Evolutionary conservation across 2,888 invertebrate species (phyloP), one percentile per base, ranked within the genome.

Genomic region (Heteromyza rotundicornis): DNA sequence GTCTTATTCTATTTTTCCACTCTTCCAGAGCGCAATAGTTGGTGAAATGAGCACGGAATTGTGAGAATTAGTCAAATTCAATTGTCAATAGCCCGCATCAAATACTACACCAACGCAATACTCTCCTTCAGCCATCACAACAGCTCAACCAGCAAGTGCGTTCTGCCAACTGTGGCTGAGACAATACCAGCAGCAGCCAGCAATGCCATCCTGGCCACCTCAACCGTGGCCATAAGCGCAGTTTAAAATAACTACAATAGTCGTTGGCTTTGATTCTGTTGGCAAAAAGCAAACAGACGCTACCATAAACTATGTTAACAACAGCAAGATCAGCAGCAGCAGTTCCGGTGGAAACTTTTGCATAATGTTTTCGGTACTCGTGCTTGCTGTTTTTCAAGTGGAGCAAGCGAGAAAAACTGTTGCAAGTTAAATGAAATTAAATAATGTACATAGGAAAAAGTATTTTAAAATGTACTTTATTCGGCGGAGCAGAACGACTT

Each of bases 31-130:
- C 79, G 74, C 83, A 83, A 81, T 83, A 79, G 81, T 82, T 73
- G 85, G 87, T 64, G 89, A 89, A 84, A 89, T 89, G 89, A 89
- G 89, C 82, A 89, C 89, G 67, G 89, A 89, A 82, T 86, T 89
- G 77, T 88, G 80, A 79, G 80, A 80, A 74, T 79, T 79, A 78
- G 78, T 76, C 72, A 78, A 78, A 77, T 78, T 79, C 74, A 80
- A 79, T 80, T 70, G 75, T 70, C 73, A 72, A 72, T 72, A 74
- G 76, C 73, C 72, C 72, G 69, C 63, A 66, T 63, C 70, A 0
- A 60, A 73, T 66, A 70, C 72, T 66, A 64, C 69, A 64, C 49
- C 64, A 62, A 62, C 55, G 22, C 2, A n/a, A n/a, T n/a, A n/a
- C 60, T 5, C 27, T 10, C 7, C 27, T 27, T 14, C 14, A 17